phyloP scores from a whole-genome alignment of 1,140 invertebrate species.

The Panonychus citri region DNA sequence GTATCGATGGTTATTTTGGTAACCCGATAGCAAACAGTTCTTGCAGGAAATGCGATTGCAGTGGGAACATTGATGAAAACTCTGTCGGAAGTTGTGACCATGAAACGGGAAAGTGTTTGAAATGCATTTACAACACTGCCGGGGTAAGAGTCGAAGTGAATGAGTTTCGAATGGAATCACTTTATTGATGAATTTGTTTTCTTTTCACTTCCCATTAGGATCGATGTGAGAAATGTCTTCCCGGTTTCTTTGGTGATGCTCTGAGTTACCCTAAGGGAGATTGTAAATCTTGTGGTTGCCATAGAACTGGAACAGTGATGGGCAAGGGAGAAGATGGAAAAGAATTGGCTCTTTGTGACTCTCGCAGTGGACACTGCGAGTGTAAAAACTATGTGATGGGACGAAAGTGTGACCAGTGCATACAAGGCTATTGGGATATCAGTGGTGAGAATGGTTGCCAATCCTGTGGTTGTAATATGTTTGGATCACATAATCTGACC shows the following conservation, averaged over 20 bases:
- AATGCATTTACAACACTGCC: slow-evolving; percentile 89
- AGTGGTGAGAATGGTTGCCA: slow-evolving; percentile 35
- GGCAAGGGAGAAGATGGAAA: background rate
- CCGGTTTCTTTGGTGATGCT: slow-evolving; percentile 67
- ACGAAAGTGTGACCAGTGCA: slow-evolving; percentile 57
- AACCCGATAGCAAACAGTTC: slow-evolving; percentile 39
- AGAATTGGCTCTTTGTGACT: slow-evolving; percentile 37
- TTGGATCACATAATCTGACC: slow-evolving; percentile 57
- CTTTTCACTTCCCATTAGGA: slow-evolving; percentile 18
- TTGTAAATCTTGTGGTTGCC: slow-evolving; percentile 33
- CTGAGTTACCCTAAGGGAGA: slow-evolving; percentile 64
- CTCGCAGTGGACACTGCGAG: slow-evolving; percentile 59
- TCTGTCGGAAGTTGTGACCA: slow-evolving; percentile 60
- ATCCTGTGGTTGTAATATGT: slow-evolving; percentile 47
- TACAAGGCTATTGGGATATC: slow-evolving; percentile 32
- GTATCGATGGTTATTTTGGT: slow-evolving; percentile 58
- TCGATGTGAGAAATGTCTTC: slow-evolving; percentile 59
- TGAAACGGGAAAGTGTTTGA: slow-evolving; percentile 77
- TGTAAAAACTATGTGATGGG: slow-evolving; percentile 61
- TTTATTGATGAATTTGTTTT: too few relatives aligned
- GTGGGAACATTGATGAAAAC: slow-evolving; percentile 53
- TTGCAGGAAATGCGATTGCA: slow-evolving; percentile 75
- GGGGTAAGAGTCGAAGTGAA: slow-evolving; percentile 37
- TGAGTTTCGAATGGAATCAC: too few relatives aligned
- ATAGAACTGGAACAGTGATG: slow-evolving; percentile 3